Evolutionary conservation across 2,113 vertebrate genomes (phyloP).

Genomic region (Tympanuchus pallidicinctus): DNA sequence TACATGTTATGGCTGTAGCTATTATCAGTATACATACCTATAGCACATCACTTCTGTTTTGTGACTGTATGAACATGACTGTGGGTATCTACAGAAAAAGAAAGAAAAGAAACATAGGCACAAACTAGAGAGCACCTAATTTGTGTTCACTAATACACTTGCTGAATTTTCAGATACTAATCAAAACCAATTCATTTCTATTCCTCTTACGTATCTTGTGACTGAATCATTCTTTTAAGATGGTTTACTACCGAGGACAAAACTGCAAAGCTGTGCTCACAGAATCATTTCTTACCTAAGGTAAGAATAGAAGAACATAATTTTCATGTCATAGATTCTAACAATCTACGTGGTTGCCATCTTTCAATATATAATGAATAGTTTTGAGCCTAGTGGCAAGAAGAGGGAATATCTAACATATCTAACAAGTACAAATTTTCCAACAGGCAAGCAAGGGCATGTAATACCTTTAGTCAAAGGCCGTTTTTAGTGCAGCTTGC

Average conservation of each 20-base stretch:
- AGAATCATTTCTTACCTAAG: neutral
- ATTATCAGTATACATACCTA: neutral
- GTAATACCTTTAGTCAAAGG: neutral
- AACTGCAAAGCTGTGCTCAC: neutral
- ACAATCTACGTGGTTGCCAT: neutral
- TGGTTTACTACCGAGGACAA: neutral
- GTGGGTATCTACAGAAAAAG: neutral
- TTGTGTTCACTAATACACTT: neutral
- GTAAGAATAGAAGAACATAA: neutral
- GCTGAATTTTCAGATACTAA: neutral
- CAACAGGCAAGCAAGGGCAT: neutral
- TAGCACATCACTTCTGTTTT: neutral
- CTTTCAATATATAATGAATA: constrained; percentile 1
- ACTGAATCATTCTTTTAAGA: neutral
- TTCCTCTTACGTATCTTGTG: neutral
- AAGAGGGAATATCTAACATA: neutral
- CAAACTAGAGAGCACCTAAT: neutral
- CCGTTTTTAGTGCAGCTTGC: neutral
- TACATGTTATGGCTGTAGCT: neutral
- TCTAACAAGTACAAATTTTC: neutral
- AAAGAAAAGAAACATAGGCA: neutral
- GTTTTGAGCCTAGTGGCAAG: neutral
- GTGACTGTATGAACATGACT: neutral
- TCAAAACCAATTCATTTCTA: neutral
- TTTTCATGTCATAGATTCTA: constrained; percentile 5